These are phyloP conservation scores for Callinectes sapidus DNA, from an alignment of 2,888 invertebrate species.

Conservation along the genomic window DNA sequence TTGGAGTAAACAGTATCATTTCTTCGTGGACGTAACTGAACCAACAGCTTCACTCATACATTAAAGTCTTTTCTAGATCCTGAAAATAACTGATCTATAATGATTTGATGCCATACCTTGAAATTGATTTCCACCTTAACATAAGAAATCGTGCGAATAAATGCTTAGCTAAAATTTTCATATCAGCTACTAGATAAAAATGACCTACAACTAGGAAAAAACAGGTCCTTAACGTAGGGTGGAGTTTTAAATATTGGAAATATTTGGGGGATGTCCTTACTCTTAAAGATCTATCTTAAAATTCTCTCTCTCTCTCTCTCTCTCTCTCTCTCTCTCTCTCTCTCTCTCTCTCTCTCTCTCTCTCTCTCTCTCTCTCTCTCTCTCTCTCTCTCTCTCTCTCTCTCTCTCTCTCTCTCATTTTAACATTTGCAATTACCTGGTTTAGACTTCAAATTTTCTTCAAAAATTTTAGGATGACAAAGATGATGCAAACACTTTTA, in stretches of 20 bases:
- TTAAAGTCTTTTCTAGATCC: neutral
- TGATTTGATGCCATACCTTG: conserved; percentile 17
- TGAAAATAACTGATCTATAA: conserved; percentile 20
- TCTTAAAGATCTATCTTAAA: neutral
- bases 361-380: conserved; percentile 23
- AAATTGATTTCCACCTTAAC: conserved; percentile 5
- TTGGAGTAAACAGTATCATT: neutral
- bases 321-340: conserved; percentile 43
- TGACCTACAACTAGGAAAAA: conserved; percentile 27
- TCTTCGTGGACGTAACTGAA: conserved; percentile 14
- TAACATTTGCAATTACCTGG: neutral
- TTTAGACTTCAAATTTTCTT: neutral
- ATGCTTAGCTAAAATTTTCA: conserved; percentile 27
- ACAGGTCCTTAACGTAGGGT: conserved; percentile 17
- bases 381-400: conserved; percentile 21
- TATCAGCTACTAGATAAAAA: conserved; percentile 23
- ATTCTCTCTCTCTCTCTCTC: conserved; percentile 13
- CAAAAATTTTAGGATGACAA: neutral
- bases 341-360: conserved; percentile 25
- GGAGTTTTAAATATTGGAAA: conserved; percentile 11
- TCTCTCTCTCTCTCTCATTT: conserved; percentile 3
- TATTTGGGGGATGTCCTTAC: conserved; percentile 3
- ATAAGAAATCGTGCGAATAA: conserved; percentile 17
- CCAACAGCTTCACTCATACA: conserved; percentile 20
- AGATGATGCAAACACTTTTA: neutral